Base-by-base conservation (phyloP, 2,888 invertebrate genomes). In the Anorthoa munda region DNA sequence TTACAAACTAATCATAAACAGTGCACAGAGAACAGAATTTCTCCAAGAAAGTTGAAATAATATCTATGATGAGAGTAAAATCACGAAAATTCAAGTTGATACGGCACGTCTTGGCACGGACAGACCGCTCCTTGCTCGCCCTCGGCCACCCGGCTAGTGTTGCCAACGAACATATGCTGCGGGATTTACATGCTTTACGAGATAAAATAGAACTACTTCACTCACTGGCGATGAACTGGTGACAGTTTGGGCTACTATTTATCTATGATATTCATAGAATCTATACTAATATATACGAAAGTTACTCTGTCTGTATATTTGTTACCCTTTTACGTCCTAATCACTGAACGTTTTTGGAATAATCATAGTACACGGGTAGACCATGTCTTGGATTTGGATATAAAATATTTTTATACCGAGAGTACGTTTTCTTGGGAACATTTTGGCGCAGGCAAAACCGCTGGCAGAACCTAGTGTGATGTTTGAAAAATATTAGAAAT, bases 11-110 rank as follows among this genome's bases (percentile, higher is more conserved):
- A 82, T 77, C 69, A 84, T 67, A 77, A 77, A 78, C 63, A 72
- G 51, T 70, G 70, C 68, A 81, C 68, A 56, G 23, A 72, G 67
- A 79, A 68, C 39, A 66, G 45, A 80, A 61, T 66, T 77, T 75
- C 66, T 73, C 48, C 31, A 67, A 70, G 72, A 74, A 82, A 86
- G 70, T 79, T 75, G 51, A 73, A 84, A 82, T 87, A 86, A 87
- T 88, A 85, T 84, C 84, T 85, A 65, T 69, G 75, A 76, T 86
- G 83, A 80, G 81, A 78, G 74, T 77, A 77, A 83, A 87, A 87
- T 86, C 80, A 75, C 23, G 53, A 86, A 86, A 87, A 88, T 85
- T 88, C 87, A 88, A 90, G 90, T 86, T 89, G 86, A 86, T 66
- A 79, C 65, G 72, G 83, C 87, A 85, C 84, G 83, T 84, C 81